These are phyloP conservation scores for Anarrhichthys ocellatus DNA, from an alignment of 2,113 vertebrate genomes.

Conservation along the genomic window DNA sequence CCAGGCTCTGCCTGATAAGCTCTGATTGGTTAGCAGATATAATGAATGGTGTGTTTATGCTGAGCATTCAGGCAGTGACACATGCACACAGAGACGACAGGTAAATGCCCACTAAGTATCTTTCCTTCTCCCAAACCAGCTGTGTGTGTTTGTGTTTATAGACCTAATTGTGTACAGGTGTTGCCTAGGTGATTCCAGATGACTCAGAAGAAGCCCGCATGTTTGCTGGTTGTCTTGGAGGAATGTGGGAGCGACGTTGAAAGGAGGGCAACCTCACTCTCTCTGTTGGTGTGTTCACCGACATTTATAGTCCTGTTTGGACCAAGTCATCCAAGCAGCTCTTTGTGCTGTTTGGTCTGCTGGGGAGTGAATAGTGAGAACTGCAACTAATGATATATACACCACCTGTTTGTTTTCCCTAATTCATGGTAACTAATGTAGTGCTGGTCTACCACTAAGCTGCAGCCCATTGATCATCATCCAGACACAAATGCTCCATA, in stretches of 20 bases:
- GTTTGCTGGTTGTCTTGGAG: constrained; percentile 64
- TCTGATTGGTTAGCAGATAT: constrained; percentile 49
- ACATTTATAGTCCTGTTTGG: constrained; percentile 57
- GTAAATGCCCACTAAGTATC: constrained; percentile 44
- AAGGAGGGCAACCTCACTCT: constrained; percentile 34
- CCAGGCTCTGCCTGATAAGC: constrained; percentile 5
- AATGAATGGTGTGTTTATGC: constrained; percentile 41
- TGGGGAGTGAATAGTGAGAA: background rate
- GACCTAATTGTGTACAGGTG: constrained; percentile 63
- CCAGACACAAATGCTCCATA: background rate
- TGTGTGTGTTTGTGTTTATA: constrained; percentile 60
- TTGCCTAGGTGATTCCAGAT: constrained; percentile 64
- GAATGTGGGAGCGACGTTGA: constrained; percentile 55
- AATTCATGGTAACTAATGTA: constrained; percentile 5
- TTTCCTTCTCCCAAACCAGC: constrained; percentile 39
- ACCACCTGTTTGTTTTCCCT: background rate
- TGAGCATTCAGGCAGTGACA: constrained; percentile 30
- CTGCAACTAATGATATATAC: background rate
- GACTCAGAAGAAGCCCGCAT: constrained; percentile 54
- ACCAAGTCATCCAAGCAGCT: constrained; percentile 14
- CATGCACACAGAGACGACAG: constrained; percentile 41
- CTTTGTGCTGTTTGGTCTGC: constrained; percentile 9
- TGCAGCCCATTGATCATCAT: background rate
- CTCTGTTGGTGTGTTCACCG: constrained; percentile 28
- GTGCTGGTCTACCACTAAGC: background rate